Evolutionary conservation across 2,797 vertebrate species (phyloP).

Genomic region (Clarias platycephalus): DNA sequence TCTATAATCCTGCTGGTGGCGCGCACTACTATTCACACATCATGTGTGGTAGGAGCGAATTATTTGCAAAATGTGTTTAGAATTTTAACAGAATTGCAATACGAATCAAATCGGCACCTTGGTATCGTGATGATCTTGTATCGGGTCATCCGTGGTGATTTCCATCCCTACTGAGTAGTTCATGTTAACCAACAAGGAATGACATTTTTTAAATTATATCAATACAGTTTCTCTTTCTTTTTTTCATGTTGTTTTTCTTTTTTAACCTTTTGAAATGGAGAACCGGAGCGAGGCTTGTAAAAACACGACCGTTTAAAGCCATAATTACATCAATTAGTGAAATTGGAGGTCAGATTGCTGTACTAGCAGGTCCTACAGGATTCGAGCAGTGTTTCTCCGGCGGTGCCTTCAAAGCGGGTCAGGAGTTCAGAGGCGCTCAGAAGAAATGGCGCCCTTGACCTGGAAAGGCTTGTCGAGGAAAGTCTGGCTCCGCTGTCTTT

Average conservation of each 20-base stretch:
- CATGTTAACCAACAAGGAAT: background rate
- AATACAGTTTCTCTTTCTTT: background rate
- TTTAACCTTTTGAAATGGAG: constrained; percentile 33
- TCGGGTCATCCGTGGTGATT: no score
- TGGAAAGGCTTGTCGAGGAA: background rate
- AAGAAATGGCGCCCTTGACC: background rate
- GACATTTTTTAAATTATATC: background rate
- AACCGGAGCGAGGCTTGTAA: constrained; percentile 45
- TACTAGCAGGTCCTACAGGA: constrained; percentile 44
- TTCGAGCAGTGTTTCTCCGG: constrained; percentile 42
- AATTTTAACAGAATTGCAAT: no score
- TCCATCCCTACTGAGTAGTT: no score
- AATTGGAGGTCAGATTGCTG: constrained; percentile 56
- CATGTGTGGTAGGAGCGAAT: no score
- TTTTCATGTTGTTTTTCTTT: background rate
- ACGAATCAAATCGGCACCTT: no score
- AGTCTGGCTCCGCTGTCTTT: constrained; percentile 14
- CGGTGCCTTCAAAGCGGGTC: constrained; percentile 42
- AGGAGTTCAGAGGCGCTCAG: constrained; percentile 41
- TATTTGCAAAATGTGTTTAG: no score
- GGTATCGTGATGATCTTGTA: no score
- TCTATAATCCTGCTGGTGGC: no score
- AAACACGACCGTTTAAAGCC: constrained; percentile 46
- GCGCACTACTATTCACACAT: no score
- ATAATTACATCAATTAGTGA: constrained; percentile 57